Percentiles rank a stretch among this genome's conserved stretches.
These are phyloP conservation scores for Sisor rabdophorus DNA, from an alignment of 2,113 vertebrate genomes.

Conservation along the genomic window DNA sequence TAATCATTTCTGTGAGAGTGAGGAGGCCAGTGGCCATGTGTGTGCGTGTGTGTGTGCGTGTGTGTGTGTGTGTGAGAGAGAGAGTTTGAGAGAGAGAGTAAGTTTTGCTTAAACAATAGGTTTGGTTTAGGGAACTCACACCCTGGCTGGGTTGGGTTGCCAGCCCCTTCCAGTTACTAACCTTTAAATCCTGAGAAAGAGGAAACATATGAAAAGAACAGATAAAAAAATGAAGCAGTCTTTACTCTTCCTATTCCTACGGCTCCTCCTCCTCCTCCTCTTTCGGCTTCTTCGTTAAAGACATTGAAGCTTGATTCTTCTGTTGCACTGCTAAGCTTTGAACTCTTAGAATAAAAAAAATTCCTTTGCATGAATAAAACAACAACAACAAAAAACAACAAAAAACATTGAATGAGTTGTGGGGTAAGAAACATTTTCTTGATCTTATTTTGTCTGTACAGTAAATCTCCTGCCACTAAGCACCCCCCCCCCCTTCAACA, in stretches of 20 bases:
- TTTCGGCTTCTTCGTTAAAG: slow-evolving; percentile 66
- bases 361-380: slow-evolving; percentile 75
- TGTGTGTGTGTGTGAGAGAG: slow-evolving; percentile 35
- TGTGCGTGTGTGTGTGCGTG: slow-evolving; percentile 43
- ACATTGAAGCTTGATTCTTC: slow-evolving; percentile 76
- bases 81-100: slow-evolving; percentile 28
- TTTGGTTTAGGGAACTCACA: slow-evolving; percentile 26
- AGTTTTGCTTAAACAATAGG: slow-evolving; percentile 42
- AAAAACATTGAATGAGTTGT: slow-evolving; percentile 62
- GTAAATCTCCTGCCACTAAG: slow-evolving; percentile 55
- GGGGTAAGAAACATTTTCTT: slow-evolving; percentile 50
- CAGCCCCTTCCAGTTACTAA: slow-evolving; percentile 49
- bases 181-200: slow-evolving; percentile 47
- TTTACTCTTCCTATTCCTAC: slow-evolving; percentile 71
- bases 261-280: slow-evolving; percentile 44
- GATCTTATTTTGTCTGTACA: slow-evolving; percentile 63
- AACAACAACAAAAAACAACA: too few relatives aligned
- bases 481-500: slow-evolving; percentile 47
- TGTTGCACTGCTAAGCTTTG: slow-evolving; percentile 71
- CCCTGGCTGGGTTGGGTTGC: slow-evolving; percentile 33
- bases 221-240: slow-evolving; percentile 56
- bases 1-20: slow-evolving; percentile 61
- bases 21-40: slow-evolving; percentile 60
- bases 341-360: slow-evolving; percentile 65
- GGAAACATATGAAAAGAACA: slow-evolving; percentile 52